A percentile compares a stretch with the other conserved stretches of the same genome.
Conservation (phyloP, 2,888 invertebrate species). For the Trachelus iudaicus region DNA sequence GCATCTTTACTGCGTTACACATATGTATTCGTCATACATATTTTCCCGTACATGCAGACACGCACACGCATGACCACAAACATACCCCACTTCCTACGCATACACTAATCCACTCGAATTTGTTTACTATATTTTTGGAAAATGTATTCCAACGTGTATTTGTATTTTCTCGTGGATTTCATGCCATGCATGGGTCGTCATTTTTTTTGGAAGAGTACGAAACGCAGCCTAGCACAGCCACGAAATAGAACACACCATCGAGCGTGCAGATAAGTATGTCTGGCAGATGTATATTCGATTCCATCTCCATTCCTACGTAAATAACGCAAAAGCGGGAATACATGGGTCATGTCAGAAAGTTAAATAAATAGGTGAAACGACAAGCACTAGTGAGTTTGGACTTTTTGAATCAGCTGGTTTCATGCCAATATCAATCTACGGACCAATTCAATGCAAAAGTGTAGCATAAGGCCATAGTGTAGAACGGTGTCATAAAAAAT, state of each 20-base stretch:
- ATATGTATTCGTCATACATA: neutral
- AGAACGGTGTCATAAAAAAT: neutral
- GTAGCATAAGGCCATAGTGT: neutral
- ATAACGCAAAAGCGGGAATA: constrained; percentile 20
- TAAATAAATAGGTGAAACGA: neutral
- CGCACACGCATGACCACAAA: neutral
- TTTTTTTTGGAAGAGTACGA: neutral
- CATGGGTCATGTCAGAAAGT: neutral
- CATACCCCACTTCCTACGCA: neutral
- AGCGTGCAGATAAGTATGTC: constrained; percentile 19
- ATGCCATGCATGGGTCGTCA: neutral
- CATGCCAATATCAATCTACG: constrained; percentile 42
- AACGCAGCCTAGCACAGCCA: neutral
- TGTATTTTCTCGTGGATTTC: neutral
- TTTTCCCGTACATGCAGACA: neutral
- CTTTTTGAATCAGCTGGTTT: constrained; percentile 29
- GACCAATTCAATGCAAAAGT: neutral
- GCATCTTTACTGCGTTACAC: neutral
- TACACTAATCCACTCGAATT: neutral
- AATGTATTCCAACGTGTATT: neutral
- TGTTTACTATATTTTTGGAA: neutral
- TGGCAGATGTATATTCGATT: constrained; percentile 30
- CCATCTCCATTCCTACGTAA: constrained; percentile 36
- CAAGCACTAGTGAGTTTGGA: neutral
- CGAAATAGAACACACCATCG: neutral